Conservation (phyloP, 2,888 invertebrate genomes). For the Cheilosia soror region DNA sequence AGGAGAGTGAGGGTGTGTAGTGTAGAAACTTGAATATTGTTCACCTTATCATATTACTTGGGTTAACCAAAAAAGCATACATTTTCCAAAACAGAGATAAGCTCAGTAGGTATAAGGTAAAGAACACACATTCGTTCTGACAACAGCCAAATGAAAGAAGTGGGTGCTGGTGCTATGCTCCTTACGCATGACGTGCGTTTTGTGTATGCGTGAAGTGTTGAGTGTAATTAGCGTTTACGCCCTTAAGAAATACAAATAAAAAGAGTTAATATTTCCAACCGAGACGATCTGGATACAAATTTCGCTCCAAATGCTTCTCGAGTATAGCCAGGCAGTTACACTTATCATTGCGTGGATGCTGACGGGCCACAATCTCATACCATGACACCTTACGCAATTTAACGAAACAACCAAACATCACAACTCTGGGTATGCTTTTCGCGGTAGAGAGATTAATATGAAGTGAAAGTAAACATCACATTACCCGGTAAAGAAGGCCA, state of each 20-base stretch:
- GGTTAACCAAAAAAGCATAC: constrained; percentile 17
- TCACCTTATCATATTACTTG: constrained; percentile 28
- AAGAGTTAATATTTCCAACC: constrained; percentile 54
- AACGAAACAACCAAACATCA: constrained; percentile 26
- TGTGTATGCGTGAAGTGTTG: constrained; percentile 50
- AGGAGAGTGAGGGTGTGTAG: neutral
- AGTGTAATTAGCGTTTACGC: constrained; percentile 51
- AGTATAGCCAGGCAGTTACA: constrained; percentile 24
- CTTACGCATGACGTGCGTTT: constrained; percentile 52
- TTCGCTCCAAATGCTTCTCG: constrained; percentile 46
- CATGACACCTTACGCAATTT: constrained; percentile 30
- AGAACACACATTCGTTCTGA: neutral
- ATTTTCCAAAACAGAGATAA: constrained; percentile 41
- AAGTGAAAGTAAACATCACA: constrained; percentile 54
- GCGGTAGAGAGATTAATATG: constrained; percentile 42
- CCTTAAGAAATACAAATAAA: constrained; percentile 33
- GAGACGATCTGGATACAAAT: neutral
- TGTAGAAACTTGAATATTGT: neutral
- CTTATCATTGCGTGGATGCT: neutral
- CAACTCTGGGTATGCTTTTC: constrained; percentile 8
- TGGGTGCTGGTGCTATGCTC: neutral
- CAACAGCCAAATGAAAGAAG: constrained; percentile 10
- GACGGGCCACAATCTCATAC: neutral
- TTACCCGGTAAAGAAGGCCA: constrained; percentile 29
- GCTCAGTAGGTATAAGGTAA: neutral